Base-by-base conservation (phyloP, 1,140 invertebrate species). In the Aphidius gifuensis region DNA sequence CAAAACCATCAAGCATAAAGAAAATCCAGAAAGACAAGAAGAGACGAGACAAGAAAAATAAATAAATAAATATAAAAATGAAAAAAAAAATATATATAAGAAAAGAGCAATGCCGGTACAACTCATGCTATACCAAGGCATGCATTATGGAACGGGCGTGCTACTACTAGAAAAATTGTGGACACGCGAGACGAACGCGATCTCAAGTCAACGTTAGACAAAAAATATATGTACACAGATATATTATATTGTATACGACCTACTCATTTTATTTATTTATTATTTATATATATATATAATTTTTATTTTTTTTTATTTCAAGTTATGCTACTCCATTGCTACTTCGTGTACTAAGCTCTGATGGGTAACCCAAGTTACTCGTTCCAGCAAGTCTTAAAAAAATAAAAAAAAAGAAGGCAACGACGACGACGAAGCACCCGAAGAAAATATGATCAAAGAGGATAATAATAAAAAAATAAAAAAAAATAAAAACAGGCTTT, bases 91-190 rank as follows among this genome's bases (percentile, higher is more conserved):
- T 16, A 16, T 16, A 55, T 11, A 43, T 43, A 43, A 60, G 48
- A 60, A 51, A 49, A 61, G 53, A 70, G 67, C 65, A 67, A 64
- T 64, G 63, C 70, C 65, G 5, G 43, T n/a, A 55, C 43, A 44
- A 5, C 11, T 44, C 23, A 40, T 56, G 59, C 44, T 32, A 16
- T 16, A 16, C 23, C 23, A 49, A 23, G 65, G 67, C 67, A 77
- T 77, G 73, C 73, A 77, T 77, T 77, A 77, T 77, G 72, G 72
- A 77, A 77, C 71, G 64, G 63, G 64, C 65, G 58, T 62, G 66
- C 69, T 69, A 74, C 70, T 66, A 66, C 56, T 65, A 69, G 73
- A 75, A 77, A 77, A 75, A 75, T 74, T 74, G 67, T 68, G 66
- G 67, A 75, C 74, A 75, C 71, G 69, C 70, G 68, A 74, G 67